These are phyloP conservation scores for Takifugu bimaculatus DNA, from an alignment of 2,113 vertebrate species.

Conservation along the genomic window DNA sequence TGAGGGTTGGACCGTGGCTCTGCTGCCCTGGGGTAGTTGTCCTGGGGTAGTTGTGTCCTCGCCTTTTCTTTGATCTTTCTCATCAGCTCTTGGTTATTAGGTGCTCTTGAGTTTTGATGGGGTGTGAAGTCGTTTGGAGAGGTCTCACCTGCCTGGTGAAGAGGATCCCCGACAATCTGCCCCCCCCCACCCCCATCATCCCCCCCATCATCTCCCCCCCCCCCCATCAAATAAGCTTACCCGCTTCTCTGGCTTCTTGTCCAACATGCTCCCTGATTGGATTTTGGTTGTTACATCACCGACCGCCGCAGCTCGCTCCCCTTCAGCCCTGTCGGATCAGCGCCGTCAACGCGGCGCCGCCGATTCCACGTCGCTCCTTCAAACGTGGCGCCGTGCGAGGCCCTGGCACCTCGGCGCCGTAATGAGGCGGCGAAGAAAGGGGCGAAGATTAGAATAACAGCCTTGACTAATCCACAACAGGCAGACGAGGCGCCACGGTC, in stretches of 20 bases:
- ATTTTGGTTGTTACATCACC: slow-evolving; percentile 51
- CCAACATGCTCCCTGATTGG: slow-evolving; percentile 37
- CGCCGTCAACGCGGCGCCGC: slow-evolving; percentile 27
- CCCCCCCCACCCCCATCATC: too few species aligned
- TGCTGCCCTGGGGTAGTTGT: too few species aligned
- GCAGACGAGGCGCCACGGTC: slow-evolving; percentile 49
- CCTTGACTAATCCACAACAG: slow-evolving; percentile 65
- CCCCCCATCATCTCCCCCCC: too few species aligned
- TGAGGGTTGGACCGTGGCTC: too few species aligned
- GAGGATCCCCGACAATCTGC: slow-evolving; percentile 9
- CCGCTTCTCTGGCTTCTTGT: too few species aligned
- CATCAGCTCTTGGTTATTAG: too few species aligned
- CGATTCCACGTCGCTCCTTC: slow-evolving; percentile 7
- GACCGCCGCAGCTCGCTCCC: slow-evolving; percentile 18
- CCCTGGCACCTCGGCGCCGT: slow-evolving; percentile 58
- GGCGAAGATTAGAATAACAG: slow-evolving; percentile 68
- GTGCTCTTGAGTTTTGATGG: too few species aligned
- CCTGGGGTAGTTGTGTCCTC: not conserved
- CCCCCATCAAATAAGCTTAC: too few species aligned
- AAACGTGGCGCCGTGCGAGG: slow-evolving; percentile 41
- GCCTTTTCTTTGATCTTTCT: not conserved
- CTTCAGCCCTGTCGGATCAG: slow-evolving; percentile 33
- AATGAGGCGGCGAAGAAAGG: slow-evolving; percentile 65
- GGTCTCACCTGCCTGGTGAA: slow-evolving; percentile 2
- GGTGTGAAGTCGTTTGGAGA: not conserved